These are phyloP conservation scores for Oceanodroma tethys DNA, from an alignment of 2,113 vertebrate species.

Conservation along the genomic window DNA sequence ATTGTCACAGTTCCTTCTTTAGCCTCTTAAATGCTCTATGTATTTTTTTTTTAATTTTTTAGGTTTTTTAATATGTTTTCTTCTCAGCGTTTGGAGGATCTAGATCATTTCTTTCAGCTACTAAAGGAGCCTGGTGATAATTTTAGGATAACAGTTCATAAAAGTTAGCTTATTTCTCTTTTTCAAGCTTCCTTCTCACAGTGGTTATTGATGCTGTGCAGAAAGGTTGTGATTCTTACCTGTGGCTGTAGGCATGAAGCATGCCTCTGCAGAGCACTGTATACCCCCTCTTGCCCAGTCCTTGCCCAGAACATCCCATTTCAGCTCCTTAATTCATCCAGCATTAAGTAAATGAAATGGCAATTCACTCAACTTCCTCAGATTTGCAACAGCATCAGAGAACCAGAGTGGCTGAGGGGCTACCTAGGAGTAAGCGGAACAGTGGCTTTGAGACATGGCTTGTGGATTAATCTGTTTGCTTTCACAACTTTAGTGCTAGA, in stretches of 20 bases:
- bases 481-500: not conserved
- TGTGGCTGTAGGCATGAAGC: not conserved
- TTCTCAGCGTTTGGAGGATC: not conserved
- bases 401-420: constrained; percentile 83
- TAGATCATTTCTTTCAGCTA: not conserved
- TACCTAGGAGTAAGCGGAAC: constrained; percentile 57
- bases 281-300: not conserved
- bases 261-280: not conserved
- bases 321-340: constrained; percentile 72
- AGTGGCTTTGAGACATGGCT: not conserved
- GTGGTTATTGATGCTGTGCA: not conserved
- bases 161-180: not conserved
- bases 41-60: not conserved
- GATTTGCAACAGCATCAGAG: constrained; percentile 70
- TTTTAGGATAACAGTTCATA: not conserved
- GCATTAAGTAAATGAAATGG: constrained; percentile 75
- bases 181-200: not conserved
- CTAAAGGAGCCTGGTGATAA: not conserved
- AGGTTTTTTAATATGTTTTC: not conserved
- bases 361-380: constrained; percentile 80
- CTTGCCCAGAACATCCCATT: constrained; percentile 77
- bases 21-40: not conserved
- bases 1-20: not conserved
- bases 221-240: not conserved
- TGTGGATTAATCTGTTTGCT: not conserved